Conservation (phyloP, 1,140 invertebrate genomes). For the Bursaphelenchus mucronatus region DNA sequence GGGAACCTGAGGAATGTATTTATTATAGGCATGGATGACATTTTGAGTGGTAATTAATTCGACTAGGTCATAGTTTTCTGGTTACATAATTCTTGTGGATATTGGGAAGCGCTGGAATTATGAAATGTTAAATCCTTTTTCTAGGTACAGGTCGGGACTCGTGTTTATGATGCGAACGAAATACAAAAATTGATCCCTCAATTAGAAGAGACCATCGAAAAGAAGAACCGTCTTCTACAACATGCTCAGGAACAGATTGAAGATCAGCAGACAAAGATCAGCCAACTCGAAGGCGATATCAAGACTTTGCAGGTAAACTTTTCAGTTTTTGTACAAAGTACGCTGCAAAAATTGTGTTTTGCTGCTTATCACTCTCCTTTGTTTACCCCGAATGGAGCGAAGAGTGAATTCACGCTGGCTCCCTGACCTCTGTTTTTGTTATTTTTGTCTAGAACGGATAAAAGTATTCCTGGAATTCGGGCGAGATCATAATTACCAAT, state of each 20-base stretch:
- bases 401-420: too few species aligned
- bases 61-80: too few species aligned
- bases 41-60: too few species aligned
- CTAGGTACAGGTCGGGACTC: slow-evolving; percentile 52
- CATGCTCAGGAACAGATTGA: slow-evolving; percentile 54
- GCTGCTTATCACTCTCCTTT: too few species aligned
- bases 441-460: too few species aligned
- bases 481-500: too few species aligned
- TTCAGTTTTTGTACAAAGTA: slow-evolving; percentile 17
- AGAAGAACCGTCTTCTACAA: slow-evolving; percentile 52
- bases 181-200: slow-evolving; percentile 60
- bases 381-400: too few species aligned
- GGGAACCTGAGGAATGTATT: too few species aligned
- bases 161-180: slow-evolving; percentile 56
- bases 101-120: background rate
- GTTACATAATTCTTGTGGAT: background rate
- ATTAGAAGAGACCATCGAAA: slow-evolving; percentile 53
- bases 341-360: background rate
- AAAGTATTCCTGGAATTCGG: too few species aligned
- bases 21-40: too few species aligned
- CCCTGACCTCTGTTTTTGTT: too few species aligned
- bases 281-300: slow-evolving; percentile 51
- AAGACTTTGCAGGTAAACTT: slow-evolving; percentile 44
- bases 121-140: slow-evolving; percentile 3
- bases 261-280: slow-evolving; percentile 46